phyloP scores from a whole-genome alignment of 2,888 invertebrate species.

The Tinea semifulvella region DNA sequence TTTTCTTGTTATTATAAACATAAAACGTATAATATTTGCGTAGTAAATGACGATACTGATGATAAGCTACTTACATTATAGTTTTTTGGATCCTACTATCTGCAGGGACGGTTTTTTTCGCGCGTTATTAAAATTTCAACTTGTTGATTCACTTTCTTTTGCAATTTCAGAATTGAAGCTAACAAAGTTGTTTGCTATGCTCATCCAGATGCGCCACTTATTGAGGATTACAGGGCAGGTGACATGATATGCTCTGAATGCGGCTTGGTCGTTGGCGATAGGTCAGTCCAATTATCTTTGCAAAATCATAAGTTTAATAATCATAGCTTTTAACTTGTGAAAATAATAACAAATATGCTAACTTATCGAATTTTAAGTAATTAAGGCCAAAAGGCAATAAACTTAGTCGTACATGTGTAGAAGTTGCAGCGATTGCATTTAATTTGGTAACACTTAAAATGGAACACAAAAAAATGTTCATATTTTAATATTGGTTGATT shows the following conservation, averaged over 20 bases:
- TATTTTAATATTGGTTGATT: no score
- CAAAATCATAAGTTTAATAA: background rate
- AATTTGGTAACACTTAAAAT: no score
- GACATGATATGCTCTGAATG: conserved; percentile 99
- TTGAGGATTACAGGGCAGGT: conserved; percentile 98
- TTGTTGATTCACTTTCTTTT: conserved; percentile 34
- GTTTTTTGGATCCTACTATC: background rate
- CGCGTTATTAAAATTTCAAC: background rate
- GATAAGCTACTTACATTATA: background rate
- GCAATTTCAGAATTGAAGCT: conserved; percentile 69
- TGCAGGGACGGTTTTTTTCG: background rate
- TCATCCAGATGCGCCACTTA: conserved; percentile 95
- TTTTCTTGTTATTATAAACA: conserved; percentile 22
- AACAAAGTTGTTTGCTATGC: conserved; percentile 90
- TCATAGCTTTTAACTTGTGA: background rate
- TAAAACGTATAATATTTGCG: background rate
- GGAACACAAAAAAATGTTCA: no score
- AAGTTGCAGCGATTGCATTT: no score
- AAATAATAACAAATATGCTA: no score
- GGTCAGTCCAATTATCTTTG: conserved; percentile 65
- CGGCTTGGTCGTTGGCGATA: conserved; percentile 99
- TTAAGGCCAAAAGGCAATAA: background rate
- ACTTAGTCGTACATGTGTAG: no score
- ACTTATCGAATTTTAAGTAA: background rate
- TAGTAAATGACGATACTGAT: background rate